These are phyloP conservation scores for Stenotaenia linearis DNA, from an alignment of 2,888 invertebrate species.

Conservation along the genomic window DNA sequence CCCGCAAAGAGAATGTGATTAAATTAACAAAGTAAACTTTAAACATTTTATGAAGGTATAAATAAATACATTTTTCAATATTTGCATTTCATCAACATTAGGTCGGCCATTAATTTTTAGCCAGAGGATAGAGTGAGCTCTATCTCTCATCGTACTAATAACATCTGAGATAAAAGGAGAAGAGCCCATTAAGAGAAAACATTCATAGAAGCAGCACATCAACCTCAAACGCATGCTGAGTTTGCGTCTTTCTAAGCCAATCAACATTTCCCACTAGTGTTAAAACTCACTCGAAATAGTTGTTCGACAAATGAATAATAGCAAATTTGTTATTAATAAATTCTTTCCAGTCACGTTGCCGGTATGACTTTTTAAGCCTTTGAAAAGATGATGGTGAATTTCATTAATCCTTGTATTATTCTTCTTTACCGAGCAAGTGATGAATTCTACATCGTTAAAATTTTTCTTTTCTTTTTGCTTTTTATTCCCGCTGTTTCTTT, in stretches of 20 bases:
- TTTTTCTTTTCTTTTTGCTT: not conserved
- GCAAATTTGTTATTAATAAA: not conserved
- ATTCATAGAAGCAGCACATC: conserved; percentile 9
- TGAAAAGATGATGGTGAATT: not conserved
- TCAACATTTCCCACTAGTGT: not conserved
- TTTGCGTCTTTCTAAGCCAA: not conserved
- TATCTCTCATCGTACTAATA: not conserved
- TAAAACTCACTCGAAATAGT: not conserved
- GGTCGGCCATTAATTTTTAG: not conserved
- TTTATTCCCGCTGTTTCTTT: too few relatives aligned
- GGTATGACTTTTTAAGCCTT: not conserved
- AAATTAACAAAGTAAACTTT: not conserved
- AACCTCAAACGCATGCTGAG: not conserved
- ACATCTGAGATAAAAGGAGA: not conserved
- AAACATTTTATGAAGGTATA: not conserved
- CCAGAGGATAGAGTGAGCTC: not conserved
- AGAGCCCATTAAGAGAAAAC: not conserved
- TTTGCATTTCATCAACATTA: not conserved
- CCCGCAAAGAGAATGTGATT: not conserved
- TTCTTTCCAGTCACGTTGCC: too few relatives aligned
- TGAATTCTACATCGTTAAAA: conserved; percentile 4
- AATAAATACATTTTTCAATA: not conserved
- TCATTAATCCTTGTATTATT: not conserved
- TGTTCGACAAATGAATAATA: not conserved
- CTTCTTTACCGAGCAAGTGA: not conserved